A percentile compares a stretch with the other conserved stretches of the same genome.
These are phyloP conservation scores for Vollenhovia emeryi DNA, from an alignment of 1,140 invertebrate species.

Conservation along the genomic window DNA sequence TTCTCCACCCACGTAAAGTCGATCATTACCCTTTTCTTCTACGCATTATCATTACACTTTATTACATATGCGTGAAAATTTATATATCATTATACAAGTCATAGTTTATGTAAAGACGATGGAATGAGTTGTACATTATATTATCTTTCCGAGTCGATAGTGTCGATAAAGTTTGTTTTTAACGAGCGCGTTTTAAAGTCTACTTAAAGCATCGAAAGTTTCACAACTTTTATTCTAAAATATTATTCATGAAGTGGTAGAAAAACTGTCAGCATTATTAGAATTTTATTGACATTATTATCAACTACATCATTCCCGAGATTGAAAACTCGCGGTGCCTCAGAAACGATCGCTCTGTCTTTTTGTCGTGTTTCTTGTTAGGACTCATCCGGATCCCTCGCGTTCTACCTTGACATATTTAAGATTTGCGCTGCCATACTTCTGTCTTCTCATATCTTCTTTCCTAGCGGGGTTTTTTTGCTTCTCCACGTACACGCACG, in stretches of 20 bases:
- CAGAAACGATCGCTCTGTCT: background rate
- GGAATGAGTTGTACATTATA: background rate
- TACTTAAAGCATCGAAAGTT: background rate
- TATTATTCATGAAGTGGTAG: background rate
- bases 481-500: constrained; percentile 26
- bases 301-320: background rate
- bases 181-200: background rate
- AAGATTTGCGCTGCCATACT: constrained; percentile 38
- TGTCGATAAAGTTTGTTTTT: background rate
- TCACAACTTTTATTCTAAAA: background rate
- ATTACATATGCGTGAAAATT: background rate
- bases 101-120: background rate
- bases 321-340: constrained; percentile 3
- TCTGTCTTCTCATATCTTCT: constrained; percentile 30
- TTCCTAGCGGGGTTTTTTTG: constrained; percentile 44
- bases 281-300: background rate
- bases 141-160: background rate
- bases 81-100: background rate
- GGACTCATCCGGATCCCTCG: constrained; percentile 6
- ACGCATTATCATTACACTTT: background rate
- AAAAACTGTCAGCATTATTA: background rate
- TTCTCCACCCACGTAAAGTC: constrained; percentile 18
- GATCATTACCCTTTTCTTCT: background rate
- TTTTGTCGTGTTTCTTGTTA: constrained; percentile 22
- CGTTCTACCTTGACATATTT: constrained; percentile 49